Percentiles rank a stretch among this genome's conserved stretches.
Evolutionary conservation across 2,888 invertebrate species (phyloP).

Genomic region (Oasisia sp.): DNA sequence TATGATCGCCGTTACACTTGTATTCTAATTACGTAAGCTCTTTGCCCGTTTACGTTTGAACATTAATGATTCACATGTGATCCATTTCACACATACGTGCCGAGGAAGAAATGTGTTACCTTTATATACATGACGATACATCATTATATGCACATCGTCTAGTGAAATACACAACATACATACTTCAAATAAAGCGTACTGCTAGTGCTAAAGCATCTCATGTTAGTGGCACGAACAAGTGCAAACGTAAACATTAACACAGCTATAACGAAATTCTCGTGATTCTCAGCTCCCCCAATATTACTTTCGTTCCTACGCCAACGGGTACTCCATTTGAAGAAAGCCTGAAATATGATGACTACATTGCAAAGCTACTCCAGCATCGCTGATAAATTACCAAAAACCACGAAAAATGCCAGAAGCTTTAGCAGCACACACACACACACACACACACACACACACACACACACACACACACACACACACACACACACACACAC

Average conservation of each 20-base stretch:
- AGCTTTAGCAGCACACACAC: neutral
- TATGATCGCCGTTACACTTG: too few species aligned
- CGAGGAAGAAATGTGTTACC: neutral
- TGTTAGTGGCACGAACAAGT: neutral
- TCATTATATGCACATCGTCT: neutral
- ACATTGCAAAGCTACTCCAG: neutral
- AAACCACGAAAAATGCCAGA: neutral
- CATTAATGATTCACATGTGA: too few species aligned
- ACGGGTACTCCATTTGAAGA: neutral
- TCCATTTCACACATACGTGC: neutral
- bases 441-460: neutral
- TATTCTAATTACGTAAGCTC: too few species aligned
- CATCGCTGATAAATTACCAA: neutral
- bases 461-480: neutral
- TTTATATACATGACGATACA: neutral
- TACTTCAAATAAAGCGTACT: neutral
- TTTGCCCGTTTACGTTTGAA: too few species aligned
- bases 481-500: neutral
- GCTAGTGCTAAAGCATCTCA: neutral
- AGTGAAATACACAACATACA: neutral
- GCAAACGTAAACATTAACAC: neutral
- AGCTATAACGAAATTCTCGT: too few species aligned
- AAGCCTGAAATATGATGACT: neutral
- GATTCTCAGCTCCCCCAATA: too few species aligned
- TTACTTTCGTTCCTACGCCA: neutral